Evolutionary conservation across 2,797 vertebrate genomes (phyloP), one percentile per base, ranked within the genome.

Genomic region (Manis pentadactyla): DNA sequence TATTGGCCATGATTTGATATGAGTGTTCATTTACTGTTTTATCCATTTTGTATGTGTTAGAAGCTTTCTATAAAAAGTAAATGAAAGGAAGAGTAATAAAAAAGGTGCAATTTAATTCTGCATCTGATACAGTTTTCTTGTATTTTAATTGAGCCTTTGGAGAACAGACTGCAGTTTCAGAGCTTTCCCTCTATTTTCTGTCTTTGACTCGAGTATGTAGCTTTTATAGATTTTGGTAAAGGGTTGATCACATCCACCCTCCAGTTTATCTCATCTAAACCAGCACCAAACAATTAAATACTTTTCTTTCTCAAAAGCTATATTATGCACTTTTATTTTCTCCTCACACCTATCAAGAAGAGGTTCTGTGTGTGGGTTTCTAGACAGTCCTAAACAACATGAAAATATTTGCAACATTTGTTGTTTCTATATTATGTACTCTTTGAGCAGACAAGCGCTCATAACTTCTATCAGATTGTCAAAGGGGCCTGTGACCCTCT

Each of bases 191-290:
- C 13, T 68, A 2, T 74, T 63, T 86, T 88, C 51, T 55, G 0
- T 49, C 37, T 73, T 87, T 64, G n/a, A 34, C 13, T 59, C 31
- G 71, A 51, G 15, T 57, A 39, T 42, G 42, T 5, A 61, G 19
- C 31, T 69, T 59, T 68, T 59, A 61, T 9, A 59, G n/a, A 25
- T 39, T 93, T 94, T 91, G 10, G 74, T 49, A 95, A 96, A 42
- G 19, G 53, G 5, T 37, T 74, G 75, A 87, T n/a, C 19, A 71
- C 5, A 81, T 7, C 29, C 3, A 46, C 1, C 11, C 46, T 64
- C 75, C n/a, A 66, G 42, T 19, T n/a, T 13, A 51, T 74, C 6
- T 46, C 81, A 61, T 71, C 17, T 27, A 11, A 46, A 42, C 4
- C 29, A 85, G 78, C 23, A 73, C 27, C 51, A 77, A 69, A 85